These are phyloP conservation scores for Heterotis niloticus DNA, from an alignment of 2,113 vertebrate genomes.

Conservation along the genomic window DNA sequence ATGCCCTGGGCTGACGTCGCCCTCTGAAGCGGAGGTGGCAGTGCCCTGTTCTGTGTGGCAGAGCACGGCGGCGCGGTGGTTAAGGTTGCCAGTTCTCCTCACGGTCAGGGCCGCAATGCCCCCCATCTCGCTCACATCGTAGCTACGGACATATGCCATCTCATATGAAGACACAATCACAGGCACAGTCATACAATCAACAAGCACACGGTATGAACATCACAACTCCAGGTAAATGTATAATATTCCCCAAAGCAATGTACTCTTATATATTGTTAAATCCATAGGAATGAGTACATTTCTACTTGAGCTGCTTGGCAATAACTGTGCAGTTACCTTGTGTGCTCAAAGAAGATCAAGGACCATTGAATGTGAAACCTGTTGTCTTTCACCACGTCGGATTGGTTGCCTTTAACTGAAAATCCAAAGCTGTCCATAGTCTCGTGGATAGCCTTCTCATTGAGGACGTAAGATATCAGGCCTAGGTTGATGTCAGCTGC, in stretches of 20 bases:
- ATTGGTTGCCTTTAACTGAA: slow-evolving; percentile 88
- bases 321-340: slow-evolving; percentile 61
- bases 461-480: slow-evolving; percentile 80
- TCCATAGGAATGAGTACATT: too few relatives aligned
- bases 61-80: slow-evolving; percentile 87
- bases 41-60: slow-evolving; percentile 81
- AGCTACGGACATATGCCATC: slow-evolving; percentile 61
- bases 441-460: slow-evolving; percentile 69
- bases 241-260: too few relatives aligned
- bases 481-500: slow-evolving; percentile 90
- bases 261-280: too few relatives aligned
- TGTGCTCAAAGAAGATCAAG: slow-evolving; percentile 81
- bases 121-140: slow-evolving; percentile 79
- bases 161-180: too few relatives aligned
- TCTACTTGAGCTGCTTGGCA: too few relatives aligned
- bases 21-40: slow-evolving; percentile 67
- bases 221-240: too few relatives aligned
- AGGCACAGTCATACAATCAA: too few relatives aligned
- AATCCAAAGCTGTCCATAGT: slow-evolving; percentile 87
- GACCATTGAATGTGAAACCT: slow-evolving; percentile 95
- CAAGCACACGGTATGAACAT: too few relatives aligned
- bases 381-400: slow-evolving; percentile 80
- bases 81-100: slow-evolving; percentile 81
- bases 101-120: slow-evolving; percentile 77
- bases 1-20: slow-evolving; percentile 57